Base-by-base conservation (phyloP, 2,797 vertebrate species). In the Pantherophis alleghaniensis region DNA sequence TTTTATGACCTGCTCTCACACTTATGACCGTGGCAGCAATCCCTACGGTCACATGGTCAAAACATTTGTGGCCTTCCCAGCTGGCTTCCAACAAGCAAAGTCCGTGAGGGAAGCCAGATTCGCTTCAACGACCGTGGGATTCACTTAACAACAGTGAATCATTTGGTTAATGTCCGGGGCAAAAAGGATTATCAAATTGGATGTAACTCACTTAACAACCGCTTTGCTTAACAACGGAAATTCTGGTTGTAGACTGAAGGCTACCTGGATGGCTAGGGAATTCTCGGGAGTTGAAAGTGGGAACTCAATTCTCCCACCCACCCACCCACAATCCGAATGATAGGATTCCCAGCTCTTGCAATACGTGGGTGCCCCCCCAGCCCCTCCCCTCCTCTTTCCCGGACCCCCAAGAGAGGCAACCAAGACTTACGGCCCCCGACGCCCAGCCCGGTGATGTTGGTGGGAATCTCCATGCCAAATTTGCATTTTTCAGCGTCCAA, bases 391-490 rank as follows among this genome's bases (percentile, higher is more conserved):
- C 22, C 20, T 7, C 7, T 26, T 63, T 10, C 60, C 24, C 22
- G 7, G 60, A 14, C 28, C 2, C 3, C 7, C 32, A 37, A n/a
- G 18, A 47, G 37, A 10, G 28, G 6, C 4, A 22, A 10, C 13
- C 0, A 13, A 28, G 93, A 98, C 99, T 98, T 95, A 99, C 99
- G 98, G 95, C 98, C 99, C 1, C 98, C 99, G 9, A 99, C 98
- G 12, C 99, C 99, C 92, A 99, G 97, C 4, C 99, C 99, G 0
- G 99, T 99, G 16, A 99, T 98, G 96, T 99, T 99, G 26, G 99
- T 99, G 0, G 99, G 99, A 92, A 99, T 99, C 97, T 99, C 99
- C 99, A 99, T 99, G 94, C 99, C 99, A 0, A 99, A 99, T 93
- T 99, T 99, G 98, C 99, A 99, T 92, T 99, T 99, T 95, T 99